Evolutionary conservation across 2,797 vertebrate species (phyloP).

Genomic region (Sebastes umbrosus): DNA sequence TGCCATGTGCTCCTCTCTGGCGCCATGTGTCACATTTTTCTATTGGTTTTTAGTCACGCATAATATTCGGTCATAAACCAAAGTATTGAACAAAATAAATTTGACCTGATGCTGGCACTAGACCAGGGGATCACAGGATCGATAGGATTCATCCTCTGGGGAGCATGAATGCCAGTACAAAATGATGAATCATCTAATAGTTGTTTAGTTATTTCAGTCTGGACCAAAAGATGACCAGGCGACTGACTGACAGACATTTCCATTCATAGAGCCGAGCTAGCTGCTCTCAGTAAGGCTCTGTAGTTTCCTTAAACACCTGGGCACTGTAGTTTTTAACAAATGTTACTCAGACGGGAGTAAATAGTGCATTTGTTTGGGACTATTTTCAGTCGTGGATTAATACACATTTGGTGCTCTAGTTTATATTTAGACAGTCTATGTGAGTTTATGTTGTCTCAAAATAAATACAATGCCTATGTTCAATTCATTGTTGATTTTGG

Average conservation of each 20-base stretch:
- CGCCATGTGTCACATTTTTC: no score
- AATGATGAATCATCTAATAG: background rate
- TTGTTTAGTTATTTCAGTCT: background rate
- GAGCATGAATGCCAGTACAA: background rate
- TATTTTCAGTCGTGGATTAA: background rate
- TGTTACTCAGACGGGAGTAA: background rate
- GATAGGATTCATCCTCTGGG: background rate
- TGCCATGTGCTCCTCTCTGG: no score
- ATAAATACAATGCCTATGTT: background rate
- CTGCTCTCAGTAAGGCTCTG: background rate
- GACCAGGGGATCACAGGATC: no score
- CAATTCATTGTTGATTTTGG: background rate
- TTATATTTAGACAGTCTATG: background rate
- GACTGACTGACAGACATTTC: background rate
- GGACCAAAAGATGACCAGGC: background rate
- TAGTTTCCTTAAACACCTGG: background rate
- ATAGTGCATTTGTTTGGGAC: background rate
- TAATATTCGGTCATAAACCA: background rate
- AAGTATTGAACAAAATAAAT: no score
- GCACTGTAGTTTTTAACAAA: background rate
- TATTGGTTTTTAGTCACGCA: no score
- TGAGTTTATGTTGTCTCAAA: background rate
- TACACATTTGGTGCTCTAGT: background rate
- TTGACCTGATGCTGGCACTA: no score
- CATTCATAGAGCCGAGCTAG: background rate